Evolutionary conservation across 2,888 invertebrate genomes (phyloP).

Genomic region (Cephus rjabovi): DNA sequence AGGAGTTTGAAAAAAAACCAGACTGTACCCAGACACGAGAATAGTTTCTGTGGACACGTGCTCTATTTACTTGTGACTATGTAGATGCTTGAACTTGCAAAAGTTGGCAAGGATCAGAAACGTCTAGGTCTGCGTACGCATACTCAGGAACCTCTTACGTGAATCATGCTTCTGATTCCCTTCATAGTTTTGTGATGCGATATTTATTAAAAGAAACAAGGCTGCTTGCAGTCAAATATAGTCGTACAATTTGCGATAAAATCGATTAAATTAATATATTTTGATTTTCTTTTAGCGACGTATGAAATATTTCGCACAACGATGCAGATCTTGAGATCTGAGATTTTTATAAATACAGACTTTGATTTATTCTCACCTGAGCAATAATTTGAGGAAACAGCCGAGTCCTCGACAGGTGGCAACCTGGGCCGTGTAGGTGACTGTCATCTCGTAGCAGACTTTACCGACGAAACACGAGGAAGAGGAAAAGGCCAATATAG

Average conservation of each 20-base stretch:
- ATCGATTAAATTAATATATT: neutral
- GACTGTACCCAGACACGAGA: neutral
- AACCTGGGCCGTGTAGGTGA: constrained; percentile 87
- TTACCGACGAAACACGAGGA: neutral
- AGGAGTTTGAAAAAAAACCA: neutral
- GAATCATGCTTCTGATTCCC: neutral
- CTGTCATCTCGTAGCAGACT: constrained; percentile 74
- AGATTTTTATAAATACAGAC: neutral
- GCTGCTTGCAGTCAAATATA: neutral
- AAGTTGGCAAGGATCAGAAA: neutral
- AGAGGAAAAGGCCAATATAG: neutral
- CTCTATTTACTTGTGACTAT: neutral
- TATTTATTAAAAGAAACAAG: neutral
- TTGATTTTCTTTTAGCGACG: neutral
- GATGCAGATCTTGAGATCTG: neutral
- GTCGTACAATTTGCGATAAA: neutral
- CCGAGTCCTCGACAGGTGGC: constrained; percentile 89
- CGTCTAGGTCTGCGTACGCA: neutral
- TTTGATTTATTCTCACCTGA: constrained; percentile 72
- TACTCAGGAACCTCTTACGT: neutral
- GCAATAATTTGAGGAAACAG: constrained; percentile 86
- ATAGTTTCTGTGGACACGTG: neutral
- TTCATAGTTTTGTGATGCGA: neutral
- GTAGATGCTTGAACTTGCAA: neutral
- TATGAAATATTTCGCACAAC: neutral